These are phyloP conservation scores for Seriola rivoliana DNA, from an alignment of 2,113 vertebrate genomes.

Conservation along the genomic window DNA sequence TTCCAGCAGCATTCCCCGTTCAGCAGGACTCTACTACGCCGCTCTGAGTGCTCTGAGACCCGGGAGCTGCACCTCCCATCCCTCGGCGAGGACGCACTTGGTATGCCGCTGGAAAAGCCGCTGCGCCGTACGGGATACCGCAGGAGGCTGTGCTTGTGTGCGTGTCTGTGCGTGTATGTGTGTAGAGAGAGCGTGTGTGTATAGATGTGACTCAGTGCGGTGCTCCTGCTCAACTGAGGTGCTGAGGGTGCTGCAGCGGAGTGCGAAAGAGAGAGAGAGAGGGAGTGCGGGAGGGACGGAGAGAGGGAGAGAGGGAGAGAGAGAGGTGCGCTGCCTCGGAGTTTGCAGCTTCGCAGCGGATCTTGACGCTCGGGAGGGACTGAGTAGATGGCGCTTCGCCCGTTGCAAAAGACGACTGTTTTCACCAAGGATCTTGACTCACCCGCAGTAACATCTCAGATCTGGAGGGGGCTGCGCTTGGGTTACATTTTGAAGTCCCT, in stretches of 20 bases:
- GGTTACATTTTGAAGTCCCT: slow-evolving; percentile 76
- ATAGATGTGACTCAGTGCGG: slow-evolving; percentile 78
- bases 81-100: slow-evolving; percentile 76
- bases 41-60: slow-evolving; percentile 75
- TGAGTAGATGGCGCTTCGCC: slow-evolving; percentile 73
- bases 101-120: slow-evolving; percentile 75
- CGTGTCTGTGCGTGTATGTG: slow-evolving; percentile 23
- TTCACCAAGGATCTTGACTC: slow-evolving; percentile 67
- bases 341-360: slow-evolving; percentile 75
- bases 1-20: slow-evolving; percentile 77
- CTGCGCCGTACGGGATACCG: slow-evolving; percentile 72
- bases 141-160: slow-evolving; percentile 72
- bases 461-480: slow-evolving; percentile 82
- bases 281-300: slow-evolving; percentile 2
- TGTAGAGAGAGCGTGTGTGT: slow-evolving; percentile 50
- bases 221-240: slow-evolving; percentile 80
- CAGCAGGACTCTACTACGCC: slow-evolving; percentile 76
- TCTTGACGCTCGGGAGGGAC: slow-evolving; percentile 65
- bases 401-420: slow-evolving; percentile 75
- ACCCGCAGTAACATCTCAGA: slow-evolving; percentile 78
- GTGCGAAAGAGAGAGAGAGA: slow-evolving; percentile 59
- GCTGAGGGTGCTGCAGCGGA: slow-evolving; percentile 77
- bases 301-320: slow-evolving; percentile 18
- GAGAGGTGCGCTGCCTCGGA: slow-evolving; percentile 47
- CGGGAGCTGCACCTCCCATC: slow-evolving; percentile 79